Percentiles rank a stretch among this genome's conserved stretches.
Conservation (phyloP, 2,888 invertebrate genomes). For the Gerosis bhagava region DNA sequence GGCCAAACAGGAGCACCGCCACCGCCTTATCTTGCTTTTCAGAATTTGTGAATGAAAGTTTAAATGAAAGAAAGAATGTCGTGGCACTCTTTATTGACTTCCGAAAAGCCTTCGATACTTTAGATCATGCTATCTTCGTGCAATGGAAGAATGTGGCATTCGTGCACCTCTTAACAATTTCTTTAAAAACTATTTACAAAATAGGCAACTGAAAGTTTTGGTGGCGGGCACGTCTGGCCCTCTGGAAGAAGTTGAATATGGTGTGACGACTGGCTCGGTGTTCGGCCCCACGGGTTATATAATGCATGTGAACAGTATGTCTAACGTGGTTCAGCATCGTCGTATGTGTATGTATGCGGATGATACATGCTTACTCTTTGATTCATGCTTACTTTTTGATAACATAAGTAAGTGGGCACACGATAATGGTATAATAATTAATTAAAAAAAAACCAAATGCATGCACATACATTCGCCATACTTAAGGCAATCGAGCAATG, state of each 20-base stretch:
- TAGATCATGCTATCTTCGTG: neutral
- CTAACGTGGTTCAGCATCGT: neutral
- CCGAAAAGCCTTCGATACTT: neutral
- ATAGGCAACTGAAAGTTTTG: neutral
- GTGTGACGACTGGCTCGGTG: neutral
- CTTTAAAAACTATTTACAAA: neutral
- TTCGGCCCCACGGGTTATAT: neutral
- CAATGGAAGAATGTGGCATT: too few relatives aligned
- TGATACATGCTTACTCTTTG: too few relatives aligned
- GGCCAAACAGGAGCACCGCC: too few relatives aligned
- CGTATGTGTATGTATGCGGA: conserved; percentile 1
- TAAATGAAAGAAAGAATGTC: neutral
- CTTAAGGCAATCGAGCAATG: neutral
- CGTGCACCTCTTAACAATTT: too few relatives aligned
- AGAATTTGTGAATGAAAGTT: neutral
- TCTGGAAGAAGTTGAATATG: neutral
- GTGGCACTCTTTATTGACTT: neutral
- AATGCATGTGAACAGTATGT: neutral
- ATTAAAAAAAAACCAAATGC: conserved; percentile 9
- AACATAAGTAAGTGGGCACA: conserved; percentile 16
- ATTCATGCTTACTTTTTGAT: too few relatives aligned
- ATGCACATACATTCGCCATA: conserved; percentile 14
- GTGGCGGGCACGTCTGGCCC: neutral
- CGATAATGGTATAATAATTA: conserved; percentile 11
- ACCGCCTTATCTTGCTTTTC: neutral